These are phyloP conservation scores for Brachyptera putata DNA, from an alignment of 2,888 invertebrate genomes.

Conservation along the genomic window DNA sequence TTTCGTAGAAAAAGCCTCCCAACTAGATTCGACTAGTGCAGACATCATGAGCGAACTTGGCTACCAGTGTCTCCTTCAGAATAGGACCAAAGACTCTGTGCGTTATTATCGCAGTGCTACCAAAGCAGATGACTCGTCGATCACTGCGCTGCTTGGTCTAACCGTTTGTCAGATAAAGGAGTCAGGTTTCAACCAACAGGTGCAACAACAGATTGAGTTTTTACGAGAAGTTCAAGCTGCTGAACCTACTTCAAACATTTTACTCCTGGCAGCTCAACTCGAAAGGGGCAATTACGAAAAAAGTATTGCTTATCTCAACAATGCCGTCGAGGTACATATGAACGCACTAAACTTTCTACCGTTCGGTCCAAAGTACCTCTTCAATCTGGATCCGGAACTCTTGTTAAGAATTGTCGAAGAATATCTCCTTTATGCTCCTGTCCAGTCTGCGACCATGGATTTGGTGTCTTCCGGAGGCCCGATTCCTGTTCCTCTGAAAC, in stretches of 20 bases:
- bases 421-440: slow-evolving; percentile 62
- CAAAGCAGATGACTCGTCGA: slow-evolving; percentile 78
- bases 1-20: slow-evolving; percentile 74
- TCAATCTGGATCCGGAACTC: slow-evolving; percentile 79
- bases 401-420: slow-evolving; percentile 72
- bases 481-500: slow-evolving; percentile 51
- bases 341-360: slow-evolving; percentile 51
- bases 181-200: slow-evolving; percentile 65
- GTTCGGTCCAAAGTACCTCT: slow-evolving; percentile 71
- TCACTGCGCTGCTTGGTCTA: slow-evolving; percentile 73
- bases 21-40: slow-evolving; percentile 62
- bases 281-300: slow-evolving; percentile 51
- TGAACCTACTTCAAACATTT: slow-evolving; percentile 60
- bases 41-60: slow-evolving; percentile 79
- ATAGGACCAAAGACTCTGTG: slow-evolving; percentile 72
- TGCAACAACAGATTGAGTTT: slow-evolving; percentile 81
- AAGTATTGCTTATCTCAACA: slow-evolving; percentile 57
- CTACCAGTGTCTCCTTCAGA: slow-evolving; percentile 68
- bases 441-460: slow-evolving; percentile 44
- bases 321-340: slow-evolving; percentile 56
- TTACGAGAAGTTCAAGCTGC: slow-evolving; percentile 74
- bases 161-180: slow-evolving; percentile 78
- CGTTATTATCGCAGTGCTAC: slow-evolving; percentile 76
- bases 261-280: slow-evolving; percentile 65
- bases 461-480: slow-evolving; percentile 42